Base-by-base conservation (phyloP, 2,888 invertebrate species). In the Nomada fucata region DNA sequence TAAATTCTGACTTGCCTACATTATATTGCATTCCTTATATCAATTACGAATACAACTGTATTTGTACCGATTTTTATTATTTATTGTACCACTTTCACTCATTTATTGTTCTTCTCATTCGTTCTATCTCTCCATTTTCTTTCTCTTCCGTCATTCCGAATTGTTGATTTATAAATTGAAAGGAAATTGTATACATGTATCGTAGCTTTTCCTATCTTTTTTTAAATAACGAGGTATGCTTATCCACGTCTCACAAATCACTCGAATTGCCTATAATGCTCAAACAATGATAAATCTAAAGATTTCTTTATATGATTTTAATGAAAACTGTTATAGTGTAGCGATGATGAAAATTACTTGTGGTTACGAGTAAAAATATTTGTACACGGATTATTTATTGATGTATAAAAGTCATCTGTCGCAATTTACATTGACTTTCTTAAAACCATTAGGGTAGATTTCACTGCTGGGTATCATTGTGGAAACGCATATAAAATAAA, bases 351-450 rank as follows among this genome's bases (percentile, higher is more conserved):
- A 42, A 13, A 55, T 9, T 42, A 4, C n/a, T 5, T 15, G 15
- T 11, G 5, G 11, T 55, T 5, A 42, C 23, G 7, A 15, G 20
- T 3, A 29, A 20, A 15, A 55, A 55, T 20, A 15, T 9, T 23
- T 42, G 13, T 36, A 36, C 2, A 1, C 10, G 10, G 55, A 36
- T 68, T 53, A 68, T 68, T 68, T 68, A 69, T 26, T 26, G 36
- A 23, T 42, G 26, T 3, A 44, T 44, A 42, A 69, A 44, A 26
- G 20, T 23, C n/a, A 44, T 69, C 20, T 15, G 13, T 2, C 9
- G 9, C 20, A 7, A 69, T 69, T 55, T 42, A 5, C 57, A 18
- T 26, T 20, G 11, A 57, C 44, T 47, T 69, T 69, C 44, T 26
- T 57, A 44, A 44, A 23, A 44, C 26, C 18, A 47, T 29, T 44